phyloP scores from a whole-genome alignment of 2,888 invertebrate species.

The Lycocerus yunnanus region DNA sequence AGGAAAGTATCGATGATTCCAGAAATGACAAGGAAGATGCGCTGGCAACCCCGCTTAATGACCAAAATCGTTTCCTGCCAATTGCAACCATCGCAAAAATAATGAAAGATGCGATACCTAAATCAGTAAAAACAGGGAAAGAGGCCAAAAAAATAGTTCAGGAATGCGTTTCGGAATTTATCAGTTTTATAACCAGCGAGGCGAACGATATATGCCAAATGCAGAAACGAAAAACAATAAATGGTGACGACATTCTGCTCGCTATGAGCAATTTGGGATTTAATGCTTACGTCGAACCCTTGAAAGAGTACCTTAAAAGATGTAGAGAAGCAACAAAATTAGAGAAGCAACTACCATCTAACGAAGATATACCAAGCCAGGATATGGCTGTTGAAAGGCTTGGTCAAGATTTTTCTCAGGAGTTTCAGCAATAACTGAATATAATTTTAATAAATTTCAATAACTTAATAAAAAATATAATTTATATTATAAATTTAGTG shows the following conservation, averaged over 20 bases:
- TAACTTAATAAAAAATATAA: too few species aligned
- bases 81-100: constrained; percentile 99
- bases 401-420: background rate
- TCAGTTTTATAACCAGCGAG: constrained; percentile 98
- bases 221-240: constrained; percentile 98
- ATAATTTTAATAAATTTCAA: too few species aligned
- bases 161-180: constrained; percentile 99
- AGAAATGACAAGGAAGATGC: constrained; percentile 71
- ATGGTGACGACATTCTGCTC: constrained; percentile 96
- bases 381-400: constrained; percentile 59
- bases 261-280: constrained; percentile 96
- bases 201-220: constrained; percentile 97
- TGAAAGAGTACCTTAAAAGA: constrained; percentile 93
- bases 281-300: constrained; percentile 96
- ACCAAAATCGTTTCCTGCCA: constrained; percentile 95
- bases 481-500: too few species aligned
- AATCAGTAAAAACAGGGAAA: constrained; percentile 97
- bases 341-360: constrained; percentile 56
- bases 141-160: constrained; percentile 99
- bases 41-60: constrained; percentile 71
- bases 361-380: constrained; percentile 54
- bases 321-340: constrained; percentile 79
- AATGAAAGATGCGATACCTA: constrained; percentile 98
- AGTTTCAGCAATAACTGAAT: too few species aligned
- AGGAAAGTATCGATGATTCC: constrained; percentile 79